Conservation (phyloP, 2,797 vertebrate species). For the Aplochiton taeniatus region DNA sequence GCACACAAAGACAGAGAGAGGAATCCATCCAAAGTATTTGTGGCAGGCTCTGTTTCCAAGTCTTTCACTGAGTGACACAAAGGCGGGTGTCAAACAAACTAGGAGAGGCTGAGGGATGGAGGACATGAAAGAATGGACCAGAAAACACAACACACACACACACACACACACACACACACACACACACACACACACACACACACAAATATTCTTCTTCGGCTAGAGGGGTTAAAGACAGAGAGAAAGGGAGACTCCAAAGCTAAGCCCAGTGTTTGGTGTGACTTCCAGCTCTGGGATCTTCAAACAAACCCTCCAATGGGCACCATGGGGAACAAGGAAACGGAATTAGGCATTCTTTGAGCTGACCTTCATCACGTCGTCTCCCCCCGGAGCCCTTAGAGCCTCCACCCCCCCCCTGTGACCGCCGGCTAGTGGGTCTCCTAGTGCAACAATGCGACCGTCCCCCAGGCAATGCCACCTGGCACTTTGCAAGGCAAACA, state of each 20-base stretch:
- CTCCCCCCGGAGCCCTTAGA: conserved; percentile 79
- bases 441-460: conserved; percentile 80
- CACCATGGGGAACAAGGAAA: conserved; percentile 86
- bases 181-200: neutral
- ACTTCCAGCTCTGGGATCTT: conserved; percentile 90
- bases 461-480: conserved; percentile 78
- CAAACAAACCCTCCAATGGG: conserved; percentile 86
- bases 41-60: conserved; percentile 75
- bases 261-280: conserved; percentile 77
- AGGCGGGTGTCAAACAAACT: conserved; percentile 86
- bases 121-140: conserved; percentile 64
- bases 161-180: conserved; percentile 7
- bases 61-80: conserved; percentile 81
- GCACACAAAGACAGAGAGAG: conserved; percentile 43
- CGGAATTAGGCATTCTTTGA: conserved; percentile 81
- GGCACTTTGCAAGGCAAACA: conserved; percentile 83
- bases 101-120: conserved; percentile 44
- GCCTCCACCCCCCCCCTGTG: conserved; percentile 68
- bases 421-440: conserved; percentile 83
- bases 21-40: conserved; percentile 62
- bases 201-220: conserved; percentile 25
- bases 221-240: conserved; percentile 15
- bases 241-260: conserved; percentile 59
- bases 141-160: conserved; percentile 25
- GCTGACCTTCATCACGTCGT: conserved; percentile 82